A percentile compares a stretch with the other conserved stretches of the same genome.
These are phyloP conservation scores for Geopemphigus sp. DNA, from an alignment of 1,140 invertebrate species.

Conservation along the genomic window DNA sequence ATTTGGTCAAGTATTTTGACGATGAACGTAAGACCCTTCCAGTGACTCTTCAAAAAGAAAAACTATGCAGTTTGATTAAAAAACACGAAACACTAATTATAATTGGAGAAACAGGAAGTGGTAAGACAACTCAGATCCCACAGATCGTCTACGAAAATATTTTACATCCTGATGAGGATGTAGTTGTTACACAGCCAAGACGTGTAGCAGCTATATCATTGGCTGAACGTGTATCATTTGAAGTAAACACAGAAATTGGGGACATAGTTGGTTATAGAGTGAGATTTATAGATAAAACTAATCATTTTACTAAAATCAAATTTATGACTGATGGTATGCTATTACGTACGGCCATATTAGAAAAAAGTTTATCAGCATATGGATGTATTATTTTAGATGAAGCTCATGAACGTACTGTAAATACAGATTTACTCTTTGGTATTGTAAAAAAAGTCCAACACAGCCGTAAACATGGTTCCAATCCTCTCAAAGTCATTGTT, in stretches of 20 bases:
- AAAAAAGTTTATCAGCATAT: constrained; percentile 72
- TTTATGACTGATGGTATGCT: constrained; percentile 96
- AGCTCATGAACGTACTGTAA: constrained; percentile 93
- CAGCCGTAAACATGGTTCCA: constrained; percentile 63
- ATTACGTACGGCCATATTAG: constrained; percentile 78
- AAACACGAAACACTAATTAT: constrained; percentile 69
- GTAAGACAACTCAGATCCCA: constrained; percentile 89
- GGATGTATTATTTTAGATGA: constrained; percentile 91
- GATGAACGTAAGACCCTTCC: constrained; percentile 37
- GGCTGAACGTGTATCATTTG: constrained; percentile 80
- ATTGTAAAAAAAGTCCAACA: constrained; percentile 77
- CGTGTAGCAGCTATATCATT: constrained; percentile 90
- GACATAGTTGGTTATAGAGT: constrained; percentile 84
- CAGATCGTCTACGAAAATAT: constrained; percentile 69
- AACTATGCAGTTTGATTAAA: constrained; percentile 58
- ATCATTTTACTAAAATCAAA: constrained; percentile 74
- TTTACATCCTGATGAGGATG: constrained; percentile 61
- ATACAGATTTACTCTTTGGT: constrained; percentile 90
- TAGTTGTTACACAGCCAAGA: constrained; percentile 82
- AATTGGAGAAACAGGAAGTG: constrained; percentile 86
- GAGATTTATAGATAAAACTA: constrained; percentile 85
- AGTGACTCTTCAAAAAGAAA: constrained; percentile 34
- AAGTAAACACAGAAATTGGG: constrained; percentile 67
- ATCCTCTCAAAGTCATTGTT: constrained; percentile 73
- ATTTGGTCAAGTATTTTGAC: constrained; percentile 42